Evolutionary conservation across 64 coral and sea anemone species (phyloP), one percentile per base, ranked within the genome.

Genomic region (Montipora foliosa): DNA sequence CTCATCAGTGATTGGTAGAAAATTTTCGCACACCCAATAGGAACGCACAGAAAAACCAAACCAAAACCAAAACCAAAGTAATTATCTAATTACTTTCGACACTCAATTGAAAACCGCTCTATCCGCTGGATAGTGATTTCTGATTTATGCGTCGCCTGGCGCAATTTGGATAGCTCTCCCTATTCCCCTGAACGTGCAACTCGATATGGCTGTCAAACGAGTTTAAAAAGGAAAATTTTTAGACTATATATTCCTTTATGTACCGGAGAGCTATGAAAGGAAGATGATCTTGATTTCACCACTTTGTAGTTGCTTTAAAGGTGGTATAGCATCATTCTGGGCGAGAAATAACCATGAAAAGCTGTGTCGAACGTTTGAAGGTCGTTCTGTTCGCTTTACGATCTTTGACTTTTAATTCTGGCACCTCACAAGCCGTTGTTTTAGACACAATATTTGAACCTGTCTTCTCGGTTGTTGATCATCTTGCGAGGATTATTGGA

Each of bases 401-500:
- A 19, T 94, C 97, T 20, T 85, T 99, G 8, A 89, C 89, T 12
- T 99, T 89, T 80, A 99, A 94, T 79, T 64, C 91, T 5, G 74
- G 66, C 14, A 94, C 90, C 44, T 96, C 95, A 0, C 73, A 79
- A 44, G 95, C 97, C 11, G 92, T 91, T 47, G 72, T 94, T 52
- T 19, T 94, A 83, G 95, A 99, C 84, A 90, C 94, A 9, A 90
- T 95, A 19, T 99, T 99, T 88, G 91, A 92, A 77, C 97, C 97
- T 46, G 52, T 99, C 8, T 94, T 99, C 49, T 99, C 92, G 83
- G 2, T 99, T 17, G 66, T 99, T 6, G 97, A 99, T 94, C 89
- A 94, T 73, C 90, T 96, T 81, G 94, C 93, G 87, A 81, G 88
- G 47, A 47, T 94, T 3, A 85, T 99, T 61, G 97, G 97, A 29